Percentiles rank a stretch among this genome's conserved stretches.
Conservation (phyloP, 2,888 invertebrate genomes). For the Thereva nobilitata region DNA sequence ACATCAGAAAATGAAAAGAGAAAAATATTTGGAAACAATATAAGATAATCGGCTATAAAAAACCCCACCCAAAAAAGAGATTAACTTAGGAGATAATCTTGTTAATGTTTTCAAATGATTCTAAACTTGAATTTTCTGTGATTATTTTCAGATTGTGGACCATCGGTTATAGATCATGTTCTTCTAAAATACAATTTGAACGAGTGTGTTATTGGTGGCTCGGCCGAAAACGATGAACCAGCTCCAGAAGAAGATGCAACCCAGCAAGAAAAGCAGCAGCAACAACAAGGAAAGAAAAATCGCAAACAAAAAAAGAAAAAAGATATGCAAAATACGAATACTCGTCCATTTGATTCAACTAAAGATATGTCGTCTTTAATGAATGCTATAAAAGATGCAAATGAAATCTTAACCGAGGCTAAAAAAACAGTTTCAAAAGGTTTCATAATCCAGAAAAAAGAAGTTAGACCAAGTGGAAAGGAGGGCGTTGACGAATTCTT, state of each 20-base stretch:
- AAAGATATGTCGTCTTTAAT: slow-evolving; percentile 67
- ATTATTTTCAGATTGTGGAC: slow-evolving; percentile 75
- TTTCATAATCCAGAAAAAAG: slow-evolving; percentile 83
- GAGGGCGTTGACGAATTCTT: slow-evolving; percentile 62
- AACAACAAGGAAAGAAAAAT: slow-evolving; percentile 35
- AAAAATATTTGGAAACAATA: no score
- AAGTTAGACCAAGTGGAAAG: slow-evolving; percentile 64
- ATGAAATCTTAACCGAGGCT: slow-evolving; percentile 66
- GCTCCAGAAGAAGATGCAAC: slow-evolving; percentile 16
- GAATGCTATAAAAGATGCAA: slow-evolving; percentile 70
- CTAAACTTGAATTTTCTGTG: slow-evolving; percentile 23
- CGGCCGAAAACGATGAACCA: slow-evolving; percentile 18
- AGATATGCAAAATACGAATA: slow-evolving; percentile 39
- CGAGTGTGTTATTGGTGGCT: slow-evolving; percentile 60
- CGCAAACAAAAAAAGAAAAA: slow-evolving; percentile 47
- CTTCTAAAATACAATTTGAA: slow-evolving; percentile 72
- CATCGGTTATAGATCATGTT: slow-evolving; percentile 90
- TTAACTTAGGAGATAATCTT: no score
- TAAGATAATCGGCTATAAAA: no score
- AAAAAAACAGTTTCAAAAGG: slow-evolving; percentile 60
- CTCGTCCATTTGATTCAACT: slow-evolving; percentile 62
- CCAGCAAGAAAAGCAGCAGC: slow-evolving; percentile 15
- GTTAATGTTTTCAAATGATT: no score
- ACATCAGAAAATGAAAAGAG: no score
- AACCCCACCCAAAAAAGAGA: no score